phyloP scores from a whole-genome alignment of 2,888 invertebrate species.

The Callyntrura sp. region DNA sequence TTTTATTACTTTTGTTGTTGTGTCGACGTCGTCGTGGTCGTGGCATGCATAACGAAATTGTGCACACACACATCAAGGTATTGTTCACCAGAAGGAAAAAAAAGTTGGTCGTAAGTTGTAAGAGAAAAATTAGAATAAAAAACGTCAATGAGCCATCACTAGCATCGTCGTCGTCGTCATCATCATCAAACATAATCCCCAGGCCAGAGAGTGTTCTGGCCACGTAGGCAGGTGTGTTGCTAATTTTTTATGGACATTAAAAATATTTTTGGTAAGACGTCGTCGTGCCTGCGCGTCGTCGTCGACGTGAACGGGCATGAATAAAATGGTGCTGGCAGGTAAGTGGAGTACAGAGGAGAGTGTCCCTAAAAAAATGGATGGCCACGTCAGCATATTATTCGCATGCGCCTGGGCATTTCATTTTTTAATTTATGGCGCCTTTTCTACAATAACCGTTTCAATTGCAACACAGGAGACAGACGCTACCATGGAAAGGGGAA shows the following conservation, averaged over 20 bases:
- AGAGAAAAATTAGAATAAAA: background rate
- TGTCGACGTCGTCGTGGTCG: background rate
- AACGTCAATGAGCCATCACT: background rate
- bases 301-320: no score
- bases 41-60: constrained; percentile 51
- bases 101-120: background rate
- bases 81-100: constrained; percentile 1
- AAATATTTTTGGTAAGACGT: background rate
- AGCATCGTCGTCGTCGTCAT: no score
- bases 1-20: background rate
- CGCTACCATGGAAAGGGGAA: background rate
- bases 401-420: background rate
- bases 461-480: background rate
- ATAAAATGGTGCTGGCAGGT: no score
- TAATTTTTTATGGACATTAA: constrained; percentile 20
- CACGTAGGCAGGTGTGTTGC: constrained; percentile 24
- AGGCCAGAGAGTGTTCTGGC: background rate
- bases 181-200: background rate
- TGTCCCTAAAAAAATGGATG: background rate
- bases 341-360: no score
- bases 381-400: background rate
- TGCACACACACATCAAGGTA: constrained; percentile 11
- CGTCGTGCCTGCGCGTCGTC: no score
- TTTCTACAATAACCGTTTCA: background rate
- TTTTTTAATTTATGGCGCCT: background rate